These are phyloP conservation scores for Prorops nasuta DNA, from an alignment of 1,140 invertebrate species.

Conservation along the genomic window DNA sequence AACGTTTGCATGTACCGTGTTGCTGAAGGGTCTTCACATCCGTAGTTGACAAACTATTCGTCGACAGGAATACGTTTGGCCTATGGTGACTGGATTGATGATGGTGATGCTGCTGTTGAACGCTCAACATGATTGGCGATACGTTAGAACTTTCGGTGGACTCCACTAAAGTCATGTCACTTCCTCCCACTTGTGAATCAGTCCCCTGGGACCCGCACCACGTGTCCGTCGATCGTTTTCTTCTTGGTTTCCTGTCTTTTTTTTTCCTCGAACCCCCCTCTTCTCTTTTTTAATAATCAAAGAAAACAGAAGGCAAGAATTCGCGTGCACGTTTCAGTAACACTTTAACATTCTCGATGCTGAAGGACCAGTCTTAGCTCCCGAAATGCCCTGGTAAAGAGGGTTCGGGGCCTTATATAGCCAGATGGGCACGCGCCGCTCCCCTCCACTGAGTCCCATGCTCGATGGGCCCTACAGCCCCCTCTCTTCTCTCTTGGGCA, in stretches of 20 bases:
- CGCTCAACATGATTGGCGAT: constrained; percentile 47
- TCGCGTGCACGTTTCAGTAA: too few relatives aligned
- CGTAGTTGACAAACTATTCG: constrained; percentile 20
- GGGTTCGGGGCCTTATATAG: constrained; percentile 55
- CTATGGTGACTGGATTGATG: constrained; percentile 16
- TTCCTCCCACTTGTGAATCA: constrained; percentile 18
- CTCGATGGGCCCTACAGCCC: constrained; percentile 47
- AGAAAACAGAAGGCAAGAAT: too few relatives aligned
- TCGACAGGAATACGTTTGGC: constrained; percentile 48
- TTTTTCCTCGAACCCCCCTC: too few relatives aligned
- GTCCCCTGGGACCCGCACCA: constrained; percentile 15
- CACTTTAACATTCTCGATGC: too few relatives aligned
- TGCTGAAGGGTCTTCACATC: constrained; percentile 12
- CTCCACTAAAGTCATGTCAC: constrained; percentile 54
- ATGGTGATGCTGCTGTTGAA: constrained; percentile 48
- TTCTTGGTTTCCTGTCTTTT: too few relatives aligned
- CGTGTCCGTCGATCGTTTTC: constrained; percentile 33
- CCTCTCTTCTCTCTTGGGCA: constrained; percentile 23
- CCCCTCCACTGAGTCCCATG: constrained; percentile 37
- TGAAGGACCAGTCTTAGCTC: constrained; percentile 46
- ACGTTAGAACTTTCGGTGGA: constrained; percentile 18
- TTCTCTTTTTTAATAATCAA: too few relatives aligned
- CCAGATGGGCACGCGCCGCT: constrained; percentile 51
- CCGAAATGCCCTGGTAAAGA: constrained; percentile 53
- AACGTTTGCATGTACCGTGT: constrained; percentile 36